Base-by-base conservation (phyloP, 2,888 invertebrate species). In the Parascotia fuliginaria region DNA sequence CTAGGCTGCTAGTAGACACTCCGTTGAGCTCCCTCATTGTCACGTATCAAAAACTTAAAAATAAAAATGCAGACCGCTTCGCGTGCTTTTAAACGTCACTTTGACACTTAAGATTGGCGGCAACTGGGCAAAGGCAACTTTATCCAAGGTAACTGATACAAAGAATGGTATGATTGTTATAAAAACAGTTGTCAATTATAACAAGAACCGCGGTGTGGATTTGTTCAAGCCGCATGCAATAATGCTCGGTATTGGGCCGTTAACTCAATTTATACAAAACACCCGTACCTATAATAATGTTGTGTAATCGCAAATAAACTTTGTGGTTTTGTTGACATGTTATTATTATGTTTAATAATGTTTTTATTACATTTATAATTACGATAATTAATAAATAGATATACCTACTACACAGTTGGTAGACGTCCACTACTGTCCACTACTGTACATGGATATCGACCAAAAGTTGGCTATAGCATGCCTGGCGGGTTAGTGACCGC, bases 61-160 rank as follows among this genome's bases (percentile, higher is more conserved):
- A 56, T 56, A 63, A 60, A 60, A 54, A 64, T 22, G 46, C 56
- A 54, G 46, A 60, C 34, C 55, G 46, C 63, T 87, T 85, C 81
- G 83, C 89, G 89, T 85, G 80, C 73, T 84, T 82, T 79, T 59
- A 75, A 78, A 87, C 83, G 89, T 89, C 89, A 89, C 87, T 87
- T 84, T 87, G 86, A 86, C 85, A 85, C 73, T 66, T 60, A 59
- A 59, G 50, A 72, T 72, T 79, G 81, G 81, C 83, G 82, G 72
- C 72, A 77, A 81, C 62, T 82, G 68, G 44, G 79, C 66, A 57
- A 77, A 75, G 74, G 70, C 70, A 69, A 70, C 54, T 60, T 47
- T 24, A 75, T 79, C 79, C 89, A 89, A 90, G 89, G 90, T 75
- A 59, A 85, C 74, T 48, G 65, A 66, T 59, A 75, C 74, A 79